These are phyloP conservation scores for Phaethornis superciliosus DNA, from an alignment of 2,113 vertebrate species.

Conservation along the genomic window DNA sequence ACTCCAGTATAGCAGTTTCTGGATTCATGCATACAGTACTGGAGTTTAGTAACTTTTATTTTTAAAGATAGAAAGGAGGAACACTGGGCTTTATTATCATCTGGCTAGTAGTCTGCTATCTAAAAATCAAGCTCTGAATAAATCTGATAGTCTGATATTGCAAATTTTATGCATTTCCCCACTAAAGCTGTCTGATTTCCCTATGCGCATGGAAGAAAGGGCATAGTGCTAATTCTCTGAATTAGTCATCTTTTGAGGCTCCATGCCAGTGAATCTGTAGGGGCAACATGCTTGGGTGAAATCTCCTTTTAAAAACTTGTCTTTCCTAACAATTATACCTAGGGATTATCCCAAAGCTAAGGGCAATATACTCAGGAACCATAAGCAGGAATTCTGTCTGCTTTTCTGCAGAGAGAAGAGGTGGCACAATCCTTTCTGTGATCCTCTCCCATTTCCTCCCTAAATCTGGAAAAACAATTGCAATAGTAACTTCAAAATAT, in stretches of 20 bases:
- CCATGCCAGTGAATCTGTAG: not conserved
- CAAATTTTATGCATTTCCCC: not conserved
- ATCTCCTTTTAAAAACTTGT: not conserved
- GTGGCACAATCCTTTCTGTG: not conserved
- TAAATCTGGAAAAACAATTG: not conserved
- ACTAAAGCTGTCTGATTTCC: not conserved
- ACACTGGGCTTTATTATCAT: not conserved
- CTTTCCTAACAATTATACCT: not conserved
- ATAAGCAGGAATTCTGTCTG: not conserved
- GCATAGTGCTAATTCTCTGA: not conserved
- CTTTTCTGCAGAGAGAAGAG: not conserved
- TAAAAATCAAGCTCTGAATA: not conserved
- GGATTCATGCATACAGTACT: not conserved
- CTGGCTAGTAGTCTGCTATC: not conserved
- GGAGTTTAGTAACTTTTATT: not conserved
- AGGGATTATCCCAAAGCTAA: not conserved
- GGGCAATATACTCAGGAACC: accelerated
- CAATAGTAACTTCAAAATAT: not conserved
- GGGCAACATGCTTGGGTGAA: not conserved
- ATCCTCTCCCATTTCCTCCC: not conserved
- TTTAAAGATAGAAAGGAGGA: not conserved
- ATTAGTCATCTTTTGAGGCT: not conserved
- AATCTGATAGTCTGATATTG: not conserved
- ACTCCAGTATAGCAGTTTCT: not conserved
- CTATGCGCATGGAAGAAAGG: not conserved